phyloP scores from a whole-genome alignment of 2,113 vertebrate species.

The Takifugu flavidus region DNA sequence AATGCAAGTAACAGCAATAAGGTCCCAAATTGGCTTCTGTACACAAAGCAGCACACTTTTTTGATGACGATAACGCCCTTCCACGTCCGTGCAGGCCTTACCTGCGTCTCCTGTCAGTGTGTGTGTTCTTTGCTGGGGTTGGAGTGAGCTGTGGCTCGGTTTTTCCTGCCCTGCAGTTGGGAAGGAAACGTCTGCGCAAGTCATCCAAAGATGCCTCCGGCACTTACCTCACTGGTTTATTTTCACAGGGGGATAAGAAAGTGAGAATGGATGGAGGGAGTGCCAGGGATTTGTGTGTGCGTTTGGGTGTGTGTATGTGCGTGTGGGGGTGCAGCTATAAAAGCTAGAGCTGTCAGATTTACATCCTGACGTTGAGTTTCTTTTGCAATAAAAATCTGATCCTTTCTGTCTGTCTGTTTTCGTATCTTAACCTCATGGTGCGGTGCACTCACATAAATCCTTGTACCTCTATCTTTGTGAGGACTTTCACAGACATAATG shows the following conservation, averaged over 20 bases:
- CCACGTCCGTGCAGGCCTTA: constrained; percentile 22
- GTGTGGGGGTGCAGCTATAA: constrained; percentile 28
- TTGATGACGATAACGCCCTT: background rate
- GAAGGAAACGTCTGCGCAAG: constrained; percentile 50
- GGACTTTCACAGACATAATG: no score
- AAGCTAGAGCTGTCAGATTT: constrained; percentile 53
- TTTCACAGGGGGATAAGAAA: constrained; percentile 63
- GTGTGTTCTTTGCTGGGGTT: constrained; percentile 6
- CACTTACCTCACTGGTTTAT: constrained; percentile 73
- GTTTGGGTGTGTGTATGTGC: constrained; percentile 13
- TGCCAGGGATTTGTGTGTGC: background rate
- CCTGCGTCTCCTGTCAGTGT: constrained; percentile 39
- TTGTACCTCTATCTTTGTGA: no score
- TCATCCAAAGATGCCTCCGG: constrained; percentile 48
- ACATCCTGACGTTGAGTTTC: constrained; percentile 49
- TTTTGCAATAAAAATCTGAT: constrained; percentile 72
- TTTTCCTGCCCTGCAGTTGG: constrained; percentile 25
- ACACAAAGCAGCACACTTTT: background rate
- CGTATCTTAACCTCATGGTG: background rate
- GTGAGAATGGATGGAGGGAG: constrained; percentile 42
- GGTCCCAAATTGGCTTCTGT: background rate
- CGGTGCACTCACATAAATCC: no score
- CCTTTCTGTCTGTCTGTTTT: constrained; percentile 7
- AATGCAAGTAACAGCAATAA: no score
- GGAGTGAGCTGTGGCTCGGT: constrained; percentile 14